These are phyloP conservation scores for Caenorhabditis sinica DNA, from an alignment of 2,888 invertebrate genomes.

Conservation along the genomic window DNA sequence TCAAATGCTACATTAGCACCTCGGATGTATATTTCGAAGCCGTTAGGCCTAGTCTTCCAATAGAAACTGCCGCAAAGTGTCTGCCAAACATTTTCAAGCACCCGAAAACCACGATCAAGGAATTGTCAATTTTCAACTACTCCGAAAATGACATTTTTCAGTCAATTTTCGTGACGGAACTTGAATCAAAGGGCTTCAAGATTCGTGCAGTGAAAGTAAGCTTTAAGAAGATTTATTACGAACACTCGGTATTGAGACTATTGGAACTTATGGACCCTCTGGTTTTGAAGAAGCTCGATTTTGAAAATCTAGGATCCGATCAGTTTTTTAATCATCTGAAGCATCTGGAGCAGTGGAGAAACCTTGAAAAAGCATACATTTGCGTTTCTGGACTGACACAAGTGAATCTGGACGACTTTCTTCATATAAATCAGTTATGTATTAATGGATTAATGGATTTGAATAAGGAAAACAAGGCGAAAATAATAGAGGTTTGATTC, in stretches of 20 bases:
- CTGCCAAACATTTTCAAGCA: too few species aligned
- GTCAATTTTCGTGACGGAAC: too few species aligned
- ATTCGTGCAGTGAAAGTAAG: too few species aligned
- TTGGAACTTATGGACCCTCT: not conserved
- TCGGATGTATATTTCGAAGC: too few species aligned
- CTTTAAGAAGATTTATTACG: too few species aligned
- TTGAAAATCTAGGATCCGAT: not conserved
- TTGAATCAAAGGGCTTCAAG: too few species aligned
- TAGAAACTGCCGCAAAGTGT: too few species aligned
- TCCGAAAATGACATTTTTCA: too few species aligned
- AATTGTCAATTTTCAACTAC: too few species aligned
- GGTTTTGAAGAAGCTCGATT: not conserved
- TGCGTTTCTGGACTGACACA: not conserved
- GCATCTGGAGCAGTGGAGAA: not conserved
- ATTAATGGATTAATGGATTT: not conserved
- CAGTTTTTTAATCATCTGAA: not conserved
- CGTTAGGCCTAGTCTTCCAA: too few species aligned
- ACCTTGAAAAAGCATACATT: not conserved
- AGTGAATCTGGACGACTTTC: not conserved
- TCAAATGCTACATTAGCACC: not conserved
- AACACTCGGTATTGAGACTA: too few species aligned
- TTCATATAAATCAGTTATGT: not conserved
- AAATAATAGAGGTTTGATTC: not conserved
- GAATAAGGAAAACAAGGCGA: not conserved
- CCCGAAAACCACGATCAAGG: too few species aligned